phyloP scores from a whole-genome alignment of 2,797 vertebrate genomes.

The Mastacembelus armatus region DNA sequence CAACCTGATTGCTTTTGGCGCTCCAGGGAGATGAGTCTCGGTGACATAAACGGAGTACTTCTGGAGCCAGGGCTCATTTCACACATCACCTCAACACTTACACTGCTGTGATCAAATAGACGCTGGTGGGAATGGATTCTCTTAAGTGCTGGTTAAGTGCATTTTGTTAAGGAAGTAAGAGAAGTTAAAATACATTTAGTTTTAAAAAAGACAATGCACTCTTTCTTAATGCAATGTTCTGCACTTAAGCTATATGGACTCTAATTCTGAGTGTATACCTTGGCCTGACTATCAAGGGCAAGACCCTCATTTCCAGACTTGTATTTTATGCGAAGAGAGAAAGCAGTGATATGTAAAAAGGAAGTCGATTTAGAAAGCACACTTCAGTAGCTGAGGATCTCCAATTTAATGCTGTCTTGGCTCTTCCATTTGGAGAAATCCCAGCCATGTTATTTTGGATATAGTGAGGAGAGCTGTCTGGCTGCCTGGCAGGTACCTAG shows the following conservation, averaged over 20 bases:
- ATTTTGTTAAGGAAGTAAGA: slow-evolving; percentile 80
- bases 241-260: slow-evolving; percentile 66
- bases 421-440: slow-evolving; percentile 61
- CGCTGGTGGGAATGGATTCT: slow-evolving; percentile 68
- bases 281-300: slow-evolving; percentile 35
- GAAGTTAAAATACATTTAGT: slow-evolving; percentile 78
- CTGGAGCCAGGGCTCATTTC: slow-evolving; percentile 58
- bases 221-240: slow-evolving; percentile 73
- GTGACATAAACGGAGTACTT: slow-evolving; percentile 57
- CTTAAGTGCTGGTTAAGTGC: slow-evolving; percentile 79
- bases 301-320: slow-evolving; percentile 47
- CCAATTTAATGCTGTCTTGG: slow-evolving; percentile 76
- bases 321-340: slow-evolving; percentile 55
- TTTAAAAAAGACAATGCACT: slow-evolving; percentile 72
- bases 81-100: slow-evolving; percentile 68
- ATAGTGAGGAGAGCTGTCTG: slow-evolving; percentile 57
- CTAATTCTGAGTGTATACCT: slow-evolving; percentile 42
- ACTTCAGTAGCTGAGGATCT: slow-evolving; percentile 66
- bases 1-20: slow-evolving; percentile 33
- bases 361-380: slow-evolving; percentile 60
- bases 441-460: slow-evolving; percentile 70
- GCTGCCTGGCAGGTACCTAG: slow-evolving; percentile 63
- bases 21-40: slow-evolving; percentile 47
- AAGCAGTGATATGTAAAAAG: slow-evolving; percentile 58
- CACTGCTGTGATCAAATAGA: slow-evolving; percentile 73